Percentiles rank a stretch among this genome's conserved stretches.
Conservation (phyloP, 2,888 invertebrate species). For the Tetanocera ferruginea region DNA sequence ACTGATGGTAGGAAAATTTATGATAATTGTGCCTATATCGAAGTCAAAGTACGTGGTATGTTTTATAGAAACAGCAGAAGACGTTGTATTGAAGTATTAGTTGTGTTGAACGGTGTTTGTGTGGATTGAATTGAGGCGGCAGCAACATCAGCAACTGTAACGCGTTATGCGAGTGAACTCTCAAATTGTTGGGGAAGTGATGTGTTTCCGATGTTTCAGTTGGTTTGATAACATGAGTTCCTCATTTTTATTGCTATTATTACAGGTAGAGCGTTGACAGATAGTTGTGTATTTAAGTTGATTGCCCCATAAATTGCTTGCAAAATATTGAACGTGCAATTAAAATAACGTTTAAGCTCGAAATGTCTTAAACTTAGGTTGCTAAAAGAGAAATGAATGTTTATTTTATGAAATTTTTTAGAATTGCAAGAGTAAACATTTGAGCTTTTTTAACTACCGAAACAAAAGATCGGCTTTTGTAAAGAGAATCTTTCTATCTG, state of each 20-base stretch:
- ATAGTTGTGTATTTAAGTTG: too few relatives aligned
- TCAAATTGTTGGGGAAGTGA: conserved; percentile 27
- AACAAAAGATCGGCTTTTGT: too few relatives aligned
- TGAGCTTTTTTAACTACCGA: too few relatives aligned
- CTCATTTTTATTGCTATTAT: not conserved
- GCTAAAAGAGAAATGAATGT: too few relatives aligned
- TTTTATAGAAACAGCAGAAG: not conserved
- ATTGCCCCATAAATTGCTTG: too few relatives aligned
- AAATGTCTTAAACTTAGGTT: too few relatives aligned
- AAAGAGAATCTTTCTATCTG: too few relatives aligned
- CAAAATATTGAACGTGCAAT: too few relatives aligned
- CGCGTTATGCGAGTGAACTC: not conserved
- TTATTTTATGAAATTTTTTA: too few relatives aligned
- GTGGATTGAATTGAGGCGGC: not conserved
- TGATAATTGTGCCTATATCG: conserved; percentile 29
- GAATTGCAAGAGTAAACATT: too few relatives aligned
- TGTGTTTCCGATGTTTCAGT: conserved; percentile 26
- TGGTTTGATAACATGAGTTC: not conserved
- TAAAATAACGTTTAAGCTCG: too few relatives aligned
- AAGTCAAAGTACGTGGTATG: conserved; percentile 2
- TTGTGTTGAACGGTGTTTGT: not conserved
- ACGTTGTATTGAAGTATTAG: not conserved
- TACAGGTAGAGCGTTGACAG: not conserved
- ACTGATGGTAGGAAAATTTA: conserved; percentile 35
- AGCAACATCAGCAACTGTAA: not conserved